Evolutionary conservation across 2,113 vertebrate genomes (phyloP), one percentile per base, ranked within the genome.

Genomic region (Vireo altiloquus): DNA sequence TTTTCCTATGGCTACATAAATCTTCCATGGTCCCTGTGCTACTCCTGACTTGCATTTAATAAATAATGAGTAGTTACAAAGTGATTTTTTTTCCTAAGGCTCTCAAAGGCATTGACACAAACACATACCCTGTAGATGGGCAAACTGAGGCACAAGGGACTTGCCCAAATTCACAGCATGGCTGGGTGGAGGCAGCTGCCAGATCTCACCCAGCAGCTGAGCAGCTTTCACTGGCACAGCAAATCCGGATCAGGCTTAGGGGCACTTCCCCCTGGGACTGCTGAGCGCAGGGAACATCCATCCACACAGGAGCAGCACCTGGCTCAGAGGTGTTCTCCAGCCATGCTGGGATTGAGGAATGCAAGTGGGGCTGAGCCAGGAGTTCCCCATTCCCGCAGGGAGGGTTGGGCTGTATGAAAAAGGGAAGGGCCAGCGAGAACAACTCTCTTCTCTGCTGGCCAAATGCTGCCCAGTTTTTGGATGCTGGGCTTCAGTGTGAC

Each of bases 1-100:
- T 82, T 92, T 49, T 53, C 17, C 33, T 56, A 20, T 28, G 68
- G 39, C 71, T 83, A 47, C 39, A 64, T 50, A 82, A 82, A 91
- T 64, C 71, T 86, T 81, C 44, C 21, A 40, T 1, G 4, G 79
- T 53, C 56, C n/a, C 50, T 74, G 21, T 72, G 59, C 71, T 80
- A 39, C 69, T 89, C 65, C 59, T 92, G 79, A 76, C 33, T 82
- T 57, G 20, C n/a, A n/a, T 71, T 94, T 81, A 77, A 57, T 35
- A 82, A 74, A 52, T 65, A 82, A 74, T 14, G 18, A 77, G 20
- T 28, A 60, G 30, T 86, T 94, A 66, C 5, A 80, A 70, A 74
- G 39, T 59, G 24, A 59, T 80, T 93, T 92, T 61, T 94, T 57
- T 76, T 40, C 54, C 33, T 16, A 74, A 49, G 46, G 25, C 16